phyloP scores from a whole-genome alignment of 2,113 vertebrate genomes.

The Oophaga pumilio region DNA sequence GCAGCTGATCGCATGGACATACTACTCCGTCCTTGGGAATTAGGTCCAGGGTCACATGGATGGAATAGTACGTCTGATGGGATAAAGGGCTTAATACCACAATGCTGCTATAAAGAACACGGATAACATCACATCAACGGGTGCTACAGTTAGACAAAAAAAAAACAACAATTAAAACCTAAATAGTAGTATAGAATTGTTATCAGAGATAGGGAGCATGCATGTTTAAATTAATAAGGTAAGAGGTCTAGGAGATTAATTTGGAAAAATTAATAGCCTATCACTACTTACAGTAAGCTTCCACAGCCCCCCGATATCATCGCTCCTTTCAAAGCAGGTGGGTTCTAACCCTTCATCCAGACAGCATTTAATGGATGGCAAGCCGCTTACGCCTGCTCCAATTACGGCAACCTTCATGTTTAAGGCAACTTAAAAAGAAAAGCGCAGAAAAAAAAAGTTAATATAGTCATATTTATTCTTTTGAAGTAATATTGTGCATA shows the following conservation, averaged over 20 bases:
- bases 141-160: no score
- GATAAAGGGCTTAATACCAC: no score
- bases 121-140: no score
- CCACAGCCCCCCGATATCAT: conserved; percentile 80
- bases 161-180: neutral
- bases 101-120: no score
- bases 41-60: no score
- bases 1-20: no score
- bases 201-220: neutral
- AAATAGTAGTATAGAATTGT: neutral
- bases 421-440: neutral
- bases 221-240: no score
- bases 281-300: conserved; percentile 72
- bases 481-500: neutral
- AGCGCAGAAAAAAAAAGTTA: neutral
- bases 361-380: conserved; percentile 77
- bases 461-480: neutral
- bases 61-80: no score
- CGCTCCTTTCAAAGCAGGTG: conserved; percentile 78
- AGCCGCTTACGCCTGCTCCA: conserved; percentile 78
- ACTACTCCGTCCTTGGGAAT: no score
- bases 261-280: neutral
- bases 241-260: neutral
- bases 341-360: conserved; percentile 80
- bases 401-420: conserved; percentile 73